Base-by-base conservation (phyloP, 2,797 vertebrate species). In the Macropodus opercularis region DNA sequence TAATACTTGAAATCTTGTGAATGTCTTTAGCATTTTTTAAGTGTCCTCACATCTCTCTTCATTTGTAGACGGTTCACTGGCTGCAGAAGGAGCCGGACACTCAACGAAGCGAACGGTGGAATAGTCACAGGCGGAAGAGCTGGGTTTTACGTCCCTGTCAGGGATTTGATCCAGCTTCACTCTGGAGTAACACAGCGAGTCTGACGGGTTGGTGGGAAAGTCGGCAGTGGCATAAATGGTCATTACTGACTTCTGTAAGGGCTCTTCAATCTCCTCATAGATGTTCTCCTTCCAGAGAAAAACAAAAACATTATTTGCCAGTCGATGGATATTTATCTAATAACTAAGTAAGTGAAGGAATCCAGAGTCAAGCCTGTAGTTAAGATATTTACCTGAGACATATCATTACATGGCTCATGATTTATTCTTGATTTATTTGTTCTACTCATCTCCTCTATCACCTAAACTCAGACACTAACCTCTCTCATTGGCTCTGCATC, bases 241-340 rank as follows among this genome's bases (percentile, higher is more conserved):
- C 0, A 9, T 19, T 11, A 14, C 13, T 21, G 17, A 3, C 2
- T 3, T 32, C 19, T 43, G 52, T 12, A 15, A 0, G 8, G 0
- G 4, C 9, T 71, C 46, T 19, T 13, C 8, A 14, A 83, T 55
- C 31, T 86, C 71, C 22, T 79, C 73, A 21, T 79, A 79, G 14
- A 52, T 1, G 10, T 50, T 6, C 3, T 66, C 54, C 75, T 83
- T 34, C 1, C 15, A 47, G 15, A 41, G 12, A 42, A 3, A 9
- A 47, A 3, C 46, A 3, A 31, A 44, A 0, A 31, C 12, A 29
- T 8, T 7, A 2, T 29, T 29, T 29, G 7, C n/a, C n/a, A n/a
- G n/a, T n/a, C n/a, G n/a, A n/a, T n/a, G n/a, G n/a, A n/a, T n/a
- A n/a, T n/a, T n/a, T n/a, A n/a, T n/a, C n/a, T n/a, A n/a, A n/a